Base-by-base conservation (phyloP, 2,797 vertebrate genomes). In the Notamacropus eugenii region DNA sequence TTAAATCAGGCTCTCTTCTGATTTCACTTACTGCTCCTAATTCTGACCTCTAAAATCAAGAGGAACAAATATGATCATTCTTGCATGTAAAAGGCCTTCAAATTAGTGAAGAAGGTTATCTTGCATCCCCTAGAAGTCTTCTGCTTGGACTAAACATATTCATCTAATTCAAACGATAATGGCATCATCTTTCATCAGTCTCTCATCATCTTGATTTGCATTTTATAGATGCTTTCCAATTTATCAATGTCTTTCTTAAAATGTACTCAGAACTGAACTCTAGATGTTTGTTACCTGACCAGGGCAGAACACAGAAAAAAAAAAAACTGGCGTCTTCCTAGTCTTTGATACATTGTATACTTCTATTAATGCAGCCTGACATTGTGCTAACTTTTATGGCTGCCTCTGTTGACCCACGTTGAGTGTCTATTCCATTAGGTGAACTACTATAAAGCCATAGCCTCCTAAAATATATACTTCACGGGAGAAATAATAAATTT, bases 151-250 rank as follows among this genome's bases (percentile, higher is more conserved):
- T 67, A 34, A n/a, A 16, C 50, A 27, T 0, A 54, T 1, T n/a
- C 52, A 56, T 29, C 31, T 67, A 67, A 54, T 14, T 58, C 34
- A 24, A 10, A 91, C 13, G 29, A 40, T 0, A 13, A 27, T 16
- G 3, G 56, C 82, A 54, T 62, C n/a, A 34, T 4, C 19, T 27
- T 29, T 19, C n/a, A 59, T 14, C 5, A 31, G 46, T 87, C 46
- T 22, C 22, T 0, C 1, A 24, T 14, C 13, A 56, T 52, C 9
- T 0, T 0, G 12, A 34, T 91, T 58, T n/a, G 29, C 82, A 92
- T 91, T 97, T 95, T 93, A 96, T 95, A 82, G 55, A 59, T 0
- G 5, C 0, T 0, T 13, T 5, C 67, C 54, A 57, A 55, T 82
- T 55, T 3, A 62, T 91, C 52, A 94, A 67, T 67, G 31, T 56